Evolutionary conservation across 2,888 invertebrate genomes (phyloP).

Genomic region (Gerris lacustris): DNA sequence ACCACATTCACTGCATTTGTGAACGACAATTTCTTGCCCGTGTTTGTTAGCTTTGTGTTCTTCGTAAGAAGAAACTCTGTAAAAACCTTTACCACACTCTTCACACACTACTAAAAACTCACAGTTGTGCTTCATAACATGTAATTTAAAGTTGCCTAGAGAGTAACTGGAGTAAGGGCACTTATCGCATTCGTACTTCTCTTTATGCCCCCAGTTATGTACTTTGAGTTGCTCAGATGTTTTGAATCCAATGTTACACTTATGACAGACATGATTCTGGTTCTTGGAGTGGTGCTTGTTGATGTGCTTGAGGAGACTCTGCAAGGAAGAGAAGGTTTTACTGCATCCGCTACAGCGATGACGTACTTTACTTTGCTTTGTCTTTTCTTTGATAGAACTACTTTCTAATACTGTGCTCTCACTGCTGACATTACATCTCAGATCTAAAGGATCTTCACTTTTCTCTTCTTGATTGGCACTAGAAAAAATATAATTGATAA

Average conservation of each 20-base stretch:
- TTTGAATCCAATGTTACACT: neutral
- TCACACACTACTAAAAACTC: slow-evolving; percentile 25
- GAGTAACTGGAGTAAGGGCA: slow-evolving; percentile 22
- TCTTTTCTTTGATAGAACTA: neutral
- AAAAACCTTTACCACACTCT: slow-evolving; percentile 25
- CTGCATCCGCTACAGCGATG: neutral
- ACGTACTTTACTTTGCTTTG: neutral
- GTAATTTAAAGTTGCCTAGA: slow-evolving; percentile 25
- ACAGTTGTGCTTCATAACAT: slow-evolving; percentile 26
- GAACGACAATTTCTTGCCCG: slow-evolving; percentile 31
- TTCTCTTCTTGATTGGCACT: neutral
- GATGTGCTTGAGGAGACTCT: neutral
- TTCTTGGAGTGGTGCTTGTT: slow-evolving; percentile 1
- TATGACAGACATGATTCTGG: neutral
- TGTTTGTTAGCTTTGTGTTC: slow-evolving; percentile 23
- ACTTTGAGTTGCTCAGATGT: slow-evolving; percentile 1
- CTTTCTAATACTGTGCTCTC: neutral
- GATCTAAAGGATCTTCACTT: neutral
- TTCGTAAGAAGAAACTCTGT: slow-evolving; percentile 20
- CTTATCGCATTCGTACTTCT: slow-evolving; percentile 20
- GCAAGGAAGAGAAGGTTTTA: slow-evolving; percentile 5
- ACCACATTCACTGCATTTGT: slow-evolving; percentile 36
- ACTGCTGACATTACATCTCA: neutral
- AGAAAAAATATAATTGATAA: neutral
- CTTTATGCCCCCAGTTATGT: slow-evolving; percentile 9